Conservation (phyloP, 2,113 vertebrate species). For the Apodemus speciosus region DNA sequence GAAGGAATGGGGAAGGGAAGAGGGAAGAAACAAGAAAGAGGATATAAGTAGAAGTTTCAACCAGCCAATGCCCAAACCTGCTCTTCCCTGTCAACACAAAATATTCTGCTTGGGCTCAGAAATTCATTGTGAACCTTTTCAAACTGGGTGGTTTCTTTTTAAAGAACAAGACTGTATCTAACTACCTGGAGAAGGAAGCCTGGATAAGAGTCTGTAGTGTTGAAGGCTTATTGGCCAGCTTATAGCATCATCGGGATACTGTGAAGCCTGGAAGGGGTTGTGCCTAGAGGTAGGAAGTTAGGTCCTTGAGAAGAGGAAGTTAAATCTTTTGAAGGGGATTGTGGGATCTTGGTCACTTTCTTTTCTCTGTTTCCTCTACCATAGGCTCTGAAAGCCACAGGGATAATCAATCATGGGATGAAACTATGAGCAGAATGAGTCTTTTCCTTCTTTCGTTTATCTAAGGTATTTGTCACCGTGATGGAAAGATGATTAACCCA, state of each 20-base stretch:
- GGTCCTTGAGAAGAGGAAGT: not conserved
- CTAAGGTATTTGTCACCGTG: not conserved
- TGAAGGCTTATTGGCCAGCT: not conserved
- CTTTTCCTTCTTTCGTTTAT: not conserved
- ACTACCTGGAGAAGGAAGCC: conserved; percentile 49
- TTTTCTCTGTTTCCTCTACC: not conserved
- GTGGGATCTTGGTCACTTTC: not conserved
- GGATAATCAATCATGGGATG: no score
- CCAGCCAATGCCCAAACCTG: conserved; percentile 60
- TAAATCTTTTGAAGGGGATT: not conserved
- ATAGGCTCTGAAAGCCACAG: not conserved
- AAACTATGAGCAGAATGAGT: not conserved
- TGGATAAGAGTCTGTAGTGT: not conserved
- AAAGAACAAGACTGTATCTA: conserved; percentile 53
- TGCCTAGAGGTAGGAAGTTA: not conserved
- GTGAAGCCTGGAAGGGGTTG: not conserved
- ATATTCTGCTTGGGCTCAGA: conserved; percentile 61
- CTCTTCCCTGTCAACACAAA: conserved; percentile 67
- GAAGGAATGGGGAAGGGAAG: not conserved
- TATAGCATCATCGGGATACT: not conserved
- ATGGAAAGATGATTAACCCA: not conserved
- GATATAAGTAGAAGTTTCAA: conserved; percentile 68
- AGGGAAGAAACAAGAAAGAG: not conserved
- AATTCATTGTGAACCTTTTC: conserved; percentile 64
- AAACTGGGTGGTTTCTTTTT: conserved; percentile 16